phyloP scores from a whole-genome alignment of 2,113 vertebrate genomes.

The Pionites leucogaster region DNA sequence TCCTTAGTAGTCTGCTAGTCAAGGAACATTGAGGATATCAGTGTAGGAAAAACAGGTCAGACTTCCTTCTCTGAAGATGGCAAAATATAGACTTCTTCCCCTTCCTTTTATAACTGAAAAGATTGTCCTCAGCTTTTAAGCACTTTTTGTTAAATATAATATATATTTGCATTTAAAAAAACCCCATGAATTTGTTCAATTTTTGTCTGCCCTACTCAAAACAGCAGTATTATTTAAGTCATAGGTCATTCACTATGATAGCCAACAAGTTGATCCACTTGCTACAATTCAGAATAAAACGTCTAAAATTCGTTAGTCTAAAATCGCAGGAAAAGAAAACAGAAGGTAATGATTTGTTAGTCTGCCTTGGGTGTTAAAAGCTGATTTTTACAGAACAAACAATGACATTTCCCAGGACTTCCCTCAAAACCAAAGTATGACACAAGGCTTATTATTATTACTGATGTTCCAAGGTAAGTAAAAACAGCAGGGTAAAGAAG shows the following conservation, averaged over 20 bases:
- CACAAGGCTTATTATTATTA: neutral
- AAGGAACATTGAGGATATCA: neutral
- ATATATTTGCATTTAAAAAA: neutral
- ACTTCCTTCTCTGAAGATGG: neutral
- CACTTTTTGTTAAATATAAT: neutral
- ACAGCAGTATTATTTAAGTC: neutral
- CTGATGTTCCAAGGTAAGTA: neutral
- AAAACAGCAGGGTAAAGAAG: neutral
- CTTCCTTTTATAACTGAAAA: neutral
- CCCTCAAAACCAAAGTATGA: neutral
- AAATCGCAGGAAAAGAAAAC: neutral
- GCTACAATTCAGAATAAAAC: neutral
- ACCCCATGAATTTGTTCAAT: neutral
- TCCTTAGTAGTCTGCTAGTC: neutral
- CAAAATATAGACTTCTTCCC: neutral
- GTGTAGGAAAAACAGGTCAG: neutral
- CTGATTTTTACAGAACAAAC: neutral
- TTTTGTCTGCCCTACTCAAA: neutral
- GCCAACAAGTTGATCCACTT: neutral
- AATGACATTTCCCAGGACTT: neutral
- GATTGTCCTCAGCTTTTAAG: neutral
- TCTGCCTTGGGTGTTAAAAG: neutral
- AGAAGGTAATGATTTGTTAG: neutral
- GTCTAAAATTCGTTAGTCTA: neutral
- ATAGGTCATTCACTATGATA: neutral